Evolutionary conservation across 2,888 invertebrate species (phyloP).

Genomic region (Gortyna flavago): DNA sequence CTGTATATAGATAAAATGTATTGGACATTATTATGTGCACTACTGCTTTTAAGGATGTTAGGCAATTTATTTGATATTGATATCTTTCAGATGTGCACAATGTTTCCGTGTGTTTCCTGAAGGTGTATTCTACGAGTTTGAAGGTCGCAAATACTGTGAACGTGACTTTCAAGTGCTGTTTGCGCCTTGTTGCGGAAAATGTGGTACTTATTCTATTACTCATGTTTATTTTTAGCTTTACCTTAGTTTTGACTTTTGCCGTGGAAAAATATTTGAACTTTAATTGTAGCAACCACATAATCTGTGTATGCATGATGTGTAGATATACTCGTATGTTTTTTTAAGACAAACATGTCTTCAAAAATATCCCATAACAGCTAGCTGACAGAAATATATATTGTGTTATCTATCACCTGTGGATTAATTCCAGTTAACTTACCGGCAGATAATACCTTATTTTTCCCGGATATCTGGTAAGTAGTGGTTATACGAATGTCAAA

Average conservation of each 20-base stretch:
- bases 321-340: too few relatives aligned
- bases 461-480: not conserved
- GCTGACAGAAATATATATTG: not conserved
- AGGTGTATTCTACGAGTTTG: slow-evolving; percentile 99
- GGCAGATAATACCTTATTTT: not conserved
- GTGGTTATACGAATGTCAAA: not conserved
- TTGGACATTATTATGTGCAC: not conserved
- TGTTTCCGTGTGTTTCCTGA: slow-evolving; percentile 99
- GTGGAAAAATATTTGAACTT: not conserved
- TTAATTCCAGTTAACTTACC: not conserved
- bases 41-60: not conserved
- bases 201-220: slow-evolving; percentile 87
- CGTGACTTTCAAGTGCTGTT: slow-evolving; percentile 99
- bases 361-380: not conserved
- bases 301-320: not conserved
- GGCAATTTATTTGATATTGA: not conserved
- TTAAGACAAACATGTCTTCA: not conserved
- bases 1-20: too few relatives aligned
- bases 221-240: slow-evolving; percentile 11
- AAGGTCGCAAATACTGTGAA: slow-evolving; percentile 99
- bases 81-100: slow-evolving; percentile 95
- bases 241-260: not conserved
- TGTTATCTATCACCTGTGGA: not conserved
- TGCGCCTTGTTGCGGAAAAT: slow-evolving; percentile 97
- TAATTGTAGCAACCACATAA: not conserved